phyloP scores from a whole-genome alignment of 64 coral and sea anemone genomes.

The Hydrozoanthus tunicans region DNA sequence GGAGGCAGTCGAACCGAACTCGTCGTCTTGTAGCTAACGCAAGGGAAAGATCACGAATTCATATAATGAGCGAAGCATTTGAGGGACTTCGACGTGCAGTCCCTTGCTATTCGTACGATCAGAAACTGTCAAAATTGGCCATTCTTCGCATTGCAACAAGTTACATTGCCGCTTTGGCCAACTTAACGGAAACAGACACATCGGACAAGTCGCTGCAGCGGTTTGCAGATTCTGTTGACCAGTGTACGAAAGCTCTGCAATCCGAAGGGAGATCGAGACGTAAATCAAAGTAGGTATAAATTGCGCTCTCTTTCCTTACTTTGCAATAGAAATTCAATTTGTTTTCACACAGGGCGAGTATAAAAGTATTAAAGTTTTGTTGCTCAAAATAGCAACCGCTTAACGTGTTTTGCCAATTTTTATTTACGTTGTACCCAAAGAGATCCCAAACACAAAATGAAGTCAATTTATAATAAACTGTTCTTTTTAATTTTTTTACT shows the following conservation, averaged over 20 bases:
- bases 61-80: slow-evolving; percentile 98
- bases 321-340: not conserved
- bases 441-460: not conserved
- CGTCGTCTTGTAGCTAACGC: slow-evolving; percentile 92
- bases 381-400: slow-evolving; percentile 8
- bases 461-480: not conserved
- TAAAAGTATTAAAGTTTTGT: not conserved
- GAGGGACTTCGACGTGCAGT: slow-evolving; percentile 90
- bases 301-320: not conserved
- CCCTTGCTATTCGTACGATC: slow-evolving; percentile 91
- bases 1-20: slow-evolving; percentile 86
- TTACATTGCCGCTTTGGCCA: slow-evolving; percentile 90
- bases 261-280: slow-evolving; percentile 87
- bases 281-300: slow-evolving; percentile 76
- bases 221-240: slow-evolving; percentile 92
- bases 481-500: slow-evolving; percentile 47
- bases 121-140: slow-evolving; percentile 96
- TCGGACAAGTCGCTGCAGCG: slow-evolving; percentile 88
- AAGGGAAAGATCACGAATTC: slow-evolving; percentile 91
- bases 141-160: slow-evolving; percentile 91
- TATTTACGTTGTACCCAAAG: not conserved
- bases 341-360: slow-evolving; percentile 1
- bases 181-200: slow-evolving; percentile 74
- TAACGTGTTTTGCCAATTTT: slow-evolving; percentile 4
- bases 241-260: slow-evolving; percentile 94